Percentiles rank a stretch among this genome's conserved stretches.
phyloP scores from a whole-genome alignment of 2,113 vertebrate species.

The Oxyruncus cristatus region DNA sequence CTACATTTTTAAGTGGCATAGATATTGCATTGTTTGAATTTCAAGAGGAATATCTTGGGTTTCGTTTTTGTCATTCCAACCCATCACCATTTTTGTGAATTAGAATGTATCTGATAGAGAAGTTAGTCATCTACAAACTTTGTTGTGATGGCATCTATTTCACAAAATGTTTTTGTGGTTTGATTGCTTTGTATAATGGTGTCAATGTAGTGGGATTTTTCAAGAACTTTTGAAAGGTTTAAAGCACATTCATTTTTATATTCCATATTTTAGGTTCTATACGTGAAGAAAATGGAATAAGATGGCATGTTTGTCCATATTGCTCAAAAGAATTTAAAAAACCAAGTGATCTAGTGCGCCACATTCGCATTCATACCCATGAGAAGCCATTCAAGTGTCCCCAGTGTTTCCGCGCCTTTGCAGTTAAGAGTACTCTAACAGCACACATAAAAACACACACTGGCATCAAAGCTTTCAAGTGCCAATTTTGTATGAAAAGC shows the following conservation, averaged over 20 bases:
- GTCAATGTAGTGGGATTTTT: not conserved
- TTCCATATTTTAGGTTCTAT: constrained; percentile 83
- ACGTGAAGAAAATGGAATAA: constrained; percentile 92
- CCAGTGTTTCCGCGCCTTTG: constrained; percentile 96
- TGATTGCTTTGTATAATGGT: not conserved
- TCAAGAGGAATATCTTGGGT: not conserved
- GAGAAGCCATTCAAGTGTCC: constrained; percentile 99
- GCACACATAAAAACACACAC: constrained; percentile 98
- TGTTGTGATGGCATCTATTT: not conserved
- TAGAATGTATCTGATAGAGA: not conserved
- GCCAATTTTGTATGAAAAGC: constrained; percentile 93
- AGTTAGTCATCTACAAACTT: not conserved
- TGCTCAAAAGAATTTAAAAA: constrained; percentile 98
- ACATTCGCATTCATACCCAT: constrained; percentile 98
- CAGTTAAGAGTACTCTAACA: constrained; percentile 97
- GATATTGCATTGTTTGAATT: not conserved
- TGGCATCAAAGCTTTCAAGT: constrained; percentile 97
- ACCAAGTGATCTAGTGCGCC: constrained; percentile 94
- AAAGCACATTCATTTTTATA: not conserved
- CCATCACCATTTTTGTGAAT: not conserved
- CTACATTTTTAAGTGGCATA: not conserved
- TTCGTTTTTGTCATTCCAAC: not conserved
- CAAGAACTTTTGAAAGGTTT: not conserved
- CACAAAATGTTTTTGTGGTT: not conserved
- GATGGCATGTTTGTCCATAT: constrained; percentile 96